Percentiles rank a stretch among this genome's conserved stretches.
Conservation (phyloP, 2,888 invertebrate species). For the Xestobium rufovillosum region DNA sequence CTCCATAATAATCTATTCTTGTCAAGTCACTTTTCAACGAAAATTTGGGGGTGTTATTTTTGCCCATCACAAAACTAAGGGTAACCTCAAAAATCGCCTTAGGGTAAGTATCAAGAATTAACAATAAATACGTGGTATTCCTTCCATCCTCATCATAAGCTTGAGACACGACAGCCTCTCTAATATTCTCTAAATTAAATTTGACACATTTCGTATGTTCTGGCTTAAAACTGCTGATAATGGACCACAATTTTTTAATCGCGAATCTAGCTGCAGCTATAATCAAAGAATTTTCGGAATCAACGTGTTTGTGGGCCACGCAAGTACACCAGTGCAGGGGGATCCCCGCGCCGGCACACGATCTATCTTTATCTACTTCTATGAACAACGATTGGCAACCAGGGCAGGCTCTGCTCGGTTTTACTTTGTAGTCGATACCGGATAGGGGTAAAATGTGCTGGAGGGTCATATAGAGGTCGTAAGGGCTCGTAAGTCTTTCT, state of each 20-base stretch:
- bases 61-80: constrained; percentile 7
- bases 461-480: constrained; percentile 67
- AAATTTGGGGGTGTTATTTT: constrained; percentile 32
- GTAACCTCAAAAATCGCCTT: constrained; percentile 58
- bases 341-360: constrained; percentile 62
- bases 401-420: constrained; percentile 51
- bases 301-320: constrained; percentile 48
- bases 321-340: constrained; percentile 71
- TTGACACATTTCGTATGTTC: constrained; percentile 24
- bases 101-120: constrained; percentile 58
- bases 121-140: constrained; percentile 47
- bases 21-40: constrained; percentile 55
- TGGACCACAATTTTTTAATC: constrained; percentile 32
- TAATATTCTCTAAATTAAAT: constrained; percentile 26
- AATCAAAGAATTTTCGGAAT: constrained; percentile 45
- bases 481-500: constrained; percentile 64
- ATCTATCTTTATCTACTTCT: constrained; percentile 49
- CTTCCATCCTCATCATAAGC: constrained; percentile 22
- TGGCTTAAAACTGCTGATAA: constrained; percentile 13
- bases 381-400: constrained; percentile 58
- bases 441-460: constrained; percentile 54
- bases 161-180: constrained; percentile 27
- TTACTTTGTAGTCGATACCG: constrained; percentile 33
- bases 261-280: constrained; percentile 47
- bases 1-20: constrained; percentile 48